These are phyloP conservation scores for Epinotia ramella DNA, from an alignment of 2,888 invertebrate genomes.

Conservation along the genomic window DNA sequence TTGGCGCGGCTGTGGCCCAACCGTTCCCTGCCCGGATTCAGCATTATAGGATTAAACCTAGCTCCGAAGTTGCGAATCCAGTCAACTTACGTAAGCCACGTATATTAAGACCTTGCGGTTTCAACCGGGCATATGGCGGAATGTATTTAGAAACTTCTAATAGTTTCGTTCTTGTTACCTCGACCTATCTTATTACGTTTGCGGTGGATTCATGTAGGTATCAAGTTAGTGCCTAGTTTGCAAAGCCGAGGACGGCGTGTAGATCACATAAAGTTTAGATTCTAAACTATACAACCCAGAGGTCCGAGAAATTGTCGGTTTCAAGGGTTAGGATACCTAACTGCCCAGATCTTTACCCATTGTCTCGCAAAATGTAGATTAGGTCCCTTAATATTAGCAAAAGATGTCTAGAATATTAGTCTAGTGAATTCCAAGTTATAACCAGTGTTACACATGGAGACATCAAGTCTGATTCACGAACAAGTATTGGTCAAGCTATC, in stretches of 20 bases:
- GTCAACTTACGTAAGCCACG: slow-evolving; percentile 55
- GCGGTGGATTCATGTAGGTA: slow-evolving; percentile 17
- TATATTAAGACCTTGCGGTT: slow-evolving; percentile 51
- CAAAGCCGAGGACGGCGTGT: background rate
- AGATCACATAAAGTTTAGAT: background rate
- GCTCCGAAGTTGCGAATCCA: slow-evolving; percentile 40
- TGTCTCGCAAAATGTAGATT: background rate
- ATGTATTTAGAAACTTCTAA: slow-evolving; percentile 52
- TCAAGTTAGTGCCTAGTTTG: slow-evolving; percentile 4
- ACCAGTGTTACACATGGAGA: background rate
- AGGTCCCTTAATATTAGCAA: background rate
- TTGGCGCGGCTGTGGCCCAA: slow-evolving; percentile 59
- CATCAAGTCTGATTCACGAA: background rate
- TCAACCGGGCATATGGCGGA: slow-evolving; percentile 48
- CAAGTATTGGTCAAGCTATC: background rate
- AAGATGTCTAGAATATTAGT: background rate
- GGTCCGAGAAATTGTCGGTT: background rate
- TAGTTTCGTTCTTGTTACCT: slow-evolving; percentile 47
- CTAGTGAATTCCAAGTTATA: background rate
- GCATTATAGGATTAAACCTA: slow-evolving; percentile 55
- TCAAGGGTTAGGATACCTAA: too few species aligned
- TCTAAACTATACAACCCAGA: background rate
- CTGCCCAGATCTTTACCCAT: too few species aligned
- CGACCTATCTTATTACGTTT: slow-evolving; percentile 43
- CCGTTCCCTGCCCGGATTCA: slow-evolving; percentile 64